phyloP scores from a whole-genome alignment of 1,140 invertebrate species.

The Nebria ingens region DNA sequence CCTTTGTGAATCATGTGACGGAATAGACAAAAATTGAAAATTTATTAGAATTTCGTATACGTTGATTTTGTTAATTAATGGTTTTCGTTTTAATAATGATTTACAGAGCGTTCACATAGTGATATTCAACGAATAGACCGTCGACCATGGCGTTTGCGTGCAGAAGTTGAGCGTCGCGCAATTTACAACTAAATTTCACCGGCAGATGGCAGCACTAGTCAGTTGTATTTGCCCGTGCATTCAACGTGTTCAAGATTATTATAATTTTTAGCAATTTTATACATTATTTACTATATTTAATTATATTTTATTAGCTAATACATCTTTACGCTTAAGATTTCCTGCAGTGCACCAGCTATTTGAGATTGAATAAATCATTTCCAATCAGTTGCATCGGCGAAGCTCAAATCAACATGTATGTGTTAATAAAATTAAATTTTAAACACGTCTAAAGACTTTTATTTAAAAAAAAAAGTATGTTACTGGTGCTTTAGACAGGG shows the following conservation, averaged over 20 bases:
- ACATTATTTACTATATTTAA: background rate
- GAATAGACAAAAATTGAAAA: too few relatives aligned
- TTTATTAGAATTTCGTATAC: too few relatives aligned
- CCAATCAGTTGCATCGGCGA: too few relatives aligned
- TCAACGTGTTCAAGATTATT: slow-evolving; percentile 6
- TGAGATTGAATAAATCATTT: too few relatives aligned
- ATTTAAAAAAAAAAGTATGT: too few relatives aligned
- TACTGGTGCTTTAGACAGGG: too few relatives aligned
- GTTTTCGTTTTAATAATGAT: slow-evolving; percentile 3
- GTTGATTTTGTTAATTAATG: too few relatives aligned
- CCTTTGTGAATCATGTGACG: too few relatives aligned
- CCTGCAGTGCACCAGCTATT: background rate
- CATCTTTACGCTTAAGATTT: background rate
- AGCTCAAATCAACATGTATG: too few relatives aligned
- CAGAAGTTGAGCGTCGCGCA: slow-evolving; percentile 2
- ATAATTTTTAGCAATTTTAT: background rate
- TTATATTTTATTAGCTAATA: background rate
- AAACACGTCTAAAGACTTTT: too few relatives aligned
- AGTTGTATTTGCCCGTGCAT: background rate
- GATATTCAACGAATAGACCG: slow-evolving; percentile 30
- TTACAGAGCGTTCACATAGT: slow-evolving; percentile 32
- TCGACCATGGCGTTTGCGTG: slow-evolving; percentile 21
- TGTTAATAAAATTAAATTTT: too few relatives aligned
- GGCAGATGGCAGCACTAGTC: slow-evolving; percentile 3
- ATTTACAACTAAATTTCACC: background rate